Evolutionary conservation across 2,797 vertebrate genomes (phyloP).

Genomic region (Poecilia gillii): DNA sequence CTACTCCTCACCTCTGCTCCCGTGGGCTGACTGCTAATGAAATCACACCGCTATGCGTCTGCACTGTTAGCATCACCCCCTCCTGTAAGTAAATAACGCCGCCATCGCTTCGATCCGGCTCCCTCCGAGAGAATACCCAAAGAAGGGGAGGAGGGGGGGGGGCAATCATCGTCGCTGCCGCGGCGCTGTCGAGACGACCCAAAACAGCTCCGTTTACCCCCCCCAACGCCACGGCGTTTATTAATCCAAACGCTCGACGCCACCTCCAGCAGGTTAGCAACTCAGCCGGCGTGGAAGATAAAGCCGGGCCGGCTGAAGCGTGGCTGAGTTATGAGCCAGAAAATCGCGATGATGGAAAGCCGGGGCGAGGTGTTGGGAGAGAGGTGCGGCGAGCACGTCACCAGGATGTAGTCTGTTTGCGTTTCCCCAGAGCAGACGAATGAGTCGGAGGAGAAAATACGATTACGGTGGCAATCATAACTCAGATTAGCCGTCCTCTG

Average conservation of each 20-base stretch:
- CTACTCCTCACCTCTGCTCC: conserved; percentile 51
- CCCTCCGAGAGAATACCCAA: conserved; percentile 52
- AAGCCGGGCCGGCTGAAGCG: conserved; percentile 3
- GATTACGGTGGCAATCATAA: conserved; percentile 76
- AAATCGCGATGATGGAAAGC: conserved; percentile 47
- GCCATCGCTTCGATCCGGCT: conserved; percentile 45
- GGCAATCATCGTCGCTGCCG: conserved; percentile 48
- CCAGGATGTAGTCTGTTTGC: conserved; percentile 43
- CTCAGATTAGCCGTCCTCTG: conserved; percentile 74
- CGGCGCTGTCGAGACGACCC: conserved; percentile 12
- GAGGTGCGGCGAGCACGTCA: conserved; percentile 32
- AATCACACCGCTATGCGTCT: conserved; percentile 57
- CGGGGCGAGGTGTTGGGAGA: conserved; percentile 26
- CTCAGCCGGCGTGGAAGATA: conserved; percentile 37
- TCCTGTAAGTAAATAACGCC: conserved; percentile 58
- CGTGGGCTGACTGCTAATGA: conserved; percentile 63
- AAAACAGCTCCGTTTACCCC: conserved; percentile 56
- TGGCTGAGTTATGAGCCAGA: conserved; percentile 39
- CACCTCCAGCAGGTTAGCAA: conserved; percentile 56
- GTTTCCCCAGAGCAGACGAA: conserved; percentile 48
- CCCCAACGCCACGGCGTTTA: conserved; percentile 56
- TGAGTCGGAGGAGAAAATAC: conserved; percentile 66
- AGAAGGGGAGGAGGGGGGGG: conserved; percentile 10
- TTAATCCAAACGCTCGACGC: conserved; percentile 57
- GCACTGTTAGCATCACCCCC: conserved; percentile 48